Evolutionary conservation across 2,888 invertebrate genomes (phyloP).

Genomic region (Pristionchus entomophagus): DNA sequence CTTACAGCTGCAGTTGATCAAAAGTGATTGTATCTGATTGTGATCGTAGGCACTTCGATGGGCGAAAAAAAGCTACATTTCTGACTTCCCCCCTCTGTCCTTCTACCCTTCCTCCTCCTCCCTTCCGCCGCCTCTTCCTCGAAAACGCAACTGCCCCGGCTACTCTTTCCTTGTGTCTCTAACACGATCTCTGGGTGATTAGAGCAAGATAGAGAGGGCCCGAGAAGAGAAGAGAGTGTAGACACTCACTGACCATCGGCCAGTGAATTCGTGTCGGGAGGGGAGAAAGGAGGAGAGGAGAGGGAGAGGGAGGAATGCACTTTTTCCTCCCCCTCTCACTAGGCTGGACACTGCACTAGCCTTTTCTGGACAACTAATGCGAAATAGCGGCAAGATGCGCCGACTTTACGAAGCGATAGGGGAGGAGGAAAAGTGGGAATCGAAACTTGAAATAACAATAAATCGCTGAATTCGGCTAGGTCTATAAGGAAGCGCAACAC

Average conservation of each 20-base stretch:
- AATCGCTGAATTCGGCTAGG: too few species aligned
- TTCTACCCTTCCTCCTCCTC: not conserved
- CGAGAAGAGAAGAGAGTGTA: not conserved
- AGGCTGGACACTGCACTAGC: not conserved
- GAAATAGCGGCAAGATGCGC: conserved; percentile 8
- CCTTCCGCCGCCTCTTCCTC: too few species aligned
- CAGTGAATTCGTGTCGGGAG: not conserved
- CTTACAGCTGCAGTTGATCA: not conserved
- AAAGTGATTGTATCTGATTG: not conserved
- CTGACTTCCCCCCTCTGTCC: not conserved
- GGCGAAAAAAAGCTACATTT: not conserved
- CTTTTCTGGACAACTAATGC: conserved; percentile 19
- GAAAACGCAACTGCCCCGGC: conserved; percentile 5
- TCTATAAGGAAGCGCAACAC: too few species aligned
- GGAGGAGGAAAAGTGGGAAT: not conserved
- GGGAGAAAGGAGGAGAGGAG: conserved; percentile 18
- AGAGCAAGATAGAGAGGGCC: conserved; percentile 22
- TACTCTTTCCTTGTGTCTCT: not conserved
- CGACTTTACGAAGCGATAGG: conserved; percentile 18
- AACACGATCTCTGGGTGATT: not conserved
- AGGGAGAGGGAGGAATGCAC: conserved; percentile 45
- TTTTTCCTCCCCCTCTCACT: conserved; percentile 38
- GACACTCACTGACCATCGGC: not conserved
- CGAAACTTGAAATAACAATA: too few species aligned
- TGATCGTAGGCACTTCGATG: not conserved